Evolutionary conservation across 1,140 invertebrate genomes (phyloP).

Genomic region (Zaprionus davidi): DNA sequence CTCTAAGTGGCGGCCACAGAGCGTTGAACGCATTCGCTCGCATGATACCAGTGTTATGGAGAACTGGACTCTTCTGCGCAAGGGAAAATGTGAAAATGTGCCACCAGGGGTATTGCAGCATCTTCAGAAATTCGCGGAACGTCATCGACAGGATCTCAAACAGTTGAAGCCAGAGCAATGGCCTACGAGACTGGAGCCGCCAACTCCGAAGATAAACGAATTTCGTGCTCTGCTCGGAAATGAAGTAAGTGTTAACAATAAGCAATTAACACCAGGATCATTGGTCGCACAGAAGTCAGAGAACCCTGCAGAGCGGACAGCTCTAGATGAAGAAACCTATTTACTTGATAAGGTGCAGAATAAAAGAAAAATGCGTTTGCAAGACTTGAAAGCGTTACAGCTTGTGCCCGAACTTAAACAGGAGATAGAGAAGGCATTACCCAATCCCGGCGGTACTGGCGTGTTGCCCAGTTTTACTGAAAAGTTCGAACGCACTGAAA

Average conservation of each 20-base stretch:
- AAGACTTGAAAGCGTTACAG: conserved; percentile 58
- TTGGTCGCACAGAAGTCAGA: conserved; percentile 12
- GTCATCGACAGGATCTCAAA: conserved; percentile 50
- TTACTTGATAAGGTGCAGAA: conserved; percentile 69
- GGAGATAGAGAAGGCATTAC: conserved; percentile 9
- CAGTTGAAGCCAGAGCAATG: conserved; percentile 51
- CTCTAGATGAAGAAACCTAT: conserved; percentile 75
- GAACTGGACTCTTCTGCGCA: conserved; percentile 88
- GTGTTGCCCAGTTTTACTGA: conserved; percentile 51
- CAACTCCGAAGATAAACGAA: conserved; percentile 75
- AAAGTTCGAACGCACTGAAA: conserved; percentile 83
- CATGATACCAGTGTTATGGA: conserved; percentile 88
- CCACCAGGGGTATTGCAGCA: conserved; percentile 85
- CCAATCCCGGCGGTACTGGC: conserved; percentile 68
- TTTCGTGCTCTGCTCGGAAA: conserved; percentile 84
- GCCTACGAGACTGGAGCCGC: conserved; percentile 50
- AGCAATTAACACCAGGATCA: conserved; percentile 5
- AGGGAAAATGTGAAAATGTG: conserved; percentile 85
- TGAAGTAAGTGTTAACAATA: conserved; percentile 1
- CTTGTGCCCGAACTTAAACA: conserved; percentile 13
- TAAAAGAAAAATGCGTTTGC: conserved; percentile 71
- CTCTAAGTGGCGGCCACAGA: conserved; percentile 87
- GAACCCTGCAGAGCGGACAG: background rate
- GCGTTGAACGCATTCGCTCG: conserved; percentile 85
- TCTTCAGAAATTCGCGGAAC: conserved; percentile 87